Conservation (phyloP, 2,113 vertebrate species). For the Ivindomyrus marchei region DNA sequence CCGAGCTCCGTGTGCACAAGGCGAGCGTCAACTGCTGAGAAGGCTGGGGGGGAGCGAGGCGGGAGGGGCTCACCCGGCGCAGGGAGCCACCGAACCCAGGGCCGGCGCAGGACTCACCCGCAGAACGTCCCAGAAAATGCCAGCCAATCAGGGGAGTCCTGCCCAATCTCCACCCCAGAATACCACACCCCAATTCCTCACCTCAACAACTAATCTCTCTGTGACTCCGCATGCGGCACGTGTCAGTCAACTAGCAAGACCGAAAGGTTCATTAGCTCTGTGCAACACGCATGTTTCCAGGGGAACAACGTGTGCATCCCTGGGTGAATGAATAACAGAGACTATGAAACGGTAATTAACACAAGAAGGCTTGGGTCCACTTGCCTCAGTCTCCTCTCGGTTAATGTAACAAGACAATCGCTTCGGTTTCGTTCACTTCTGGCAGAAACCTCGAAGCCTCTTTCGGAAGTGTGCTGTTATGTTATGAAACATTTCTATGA, state of each 20-base stretch:
- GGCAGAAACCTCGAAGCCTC: background rate
- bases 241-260: background rate
- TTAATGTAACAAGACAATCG: background rate
- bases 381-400: background rate
- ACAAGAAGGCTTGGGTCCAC: background rate
- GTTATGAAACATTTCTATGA: background rate
- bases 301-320: background rate
- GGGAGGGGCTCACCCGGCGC: background rate
- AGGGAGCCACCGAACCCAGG: background rate
- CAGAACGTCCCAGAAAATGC: background rate
- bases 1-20: background rate
- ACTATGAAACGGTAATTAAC: background rate
- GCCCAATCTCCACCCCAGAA: background rate
- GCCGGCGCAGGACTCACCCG: background rate
- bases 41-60: background rate
- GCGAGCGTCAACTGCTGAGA: background rate
- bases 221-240: background rate
- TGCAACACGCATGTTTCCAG: background rate
- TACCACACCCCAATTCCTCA: background rate
- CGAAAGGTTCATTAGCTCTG: background rate
- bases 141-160: background rate
- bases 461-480: background rate
- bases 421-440: background rate
- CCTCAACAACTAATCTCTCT: background rate
- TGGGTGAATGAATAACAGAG: background rate